Base-by-base conservation (phyloP, 1,140 invertebrate species). In the Megalonaias nervosa region DNA sequence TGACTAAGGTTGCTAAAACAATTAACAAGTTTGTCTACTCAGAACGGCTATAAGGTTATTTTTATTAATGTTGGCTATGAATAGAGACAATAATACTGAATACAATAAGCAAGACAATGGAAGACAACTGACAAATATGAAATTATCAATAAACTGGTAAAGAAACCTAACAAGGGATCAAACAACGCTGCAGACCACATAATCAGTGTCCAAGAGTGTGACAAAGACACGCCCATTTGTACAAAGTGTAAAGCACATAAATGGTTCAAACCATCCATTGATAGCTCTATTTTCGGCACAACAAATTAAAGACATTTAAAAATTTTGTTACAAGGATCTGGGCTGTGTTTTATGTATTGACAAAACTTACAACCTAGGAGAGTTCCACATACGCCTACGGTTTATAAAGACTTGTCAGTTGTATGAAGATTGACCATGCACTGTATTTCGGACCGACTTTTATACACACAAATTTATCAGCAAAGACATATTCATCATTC, bases 331-430 rank as follows among this genome's bases (percentile, higher is more conserved):
- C 6, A 31, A n/a, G 12, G 55, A 74, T 9, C 5, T 26, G 19
- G 72, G 62, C 16, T 14, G 12, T 26, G 71, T 74, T 13, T 38
- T 74, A 17, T 21, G 73, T 6, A 74, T 68, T 17, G 73, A 74
- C 31, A 67, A 74, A 67, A 74, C 73, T 14, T 74, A 58, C 65
- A 74, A 67, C 56, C 38, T 67, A 1, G 73, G 73, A 26, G 65
- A 74, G 19, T 74, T 74, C 55, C 73, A 67, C 26, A 66, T 74
- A 68, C 73, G 5, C 64, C 38, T 19, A 74, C 57, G 13, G 64
- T 67, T 1, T 74, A 74, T 17, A 74, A 67, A 60, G 65, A 67
- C 55, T 48, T 60, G 2, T 74, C 72, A 65, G 64, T 74, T 17
- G 6, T 68, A 56, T 65, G 60, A 64, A 62, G 71, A 73, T 16